Evolutionary conservation across 2,113 vertebrate species (phyloP), one percentile per base, ranked within the genome.

Genomic region (Pterocles gutturalis): DNA sequence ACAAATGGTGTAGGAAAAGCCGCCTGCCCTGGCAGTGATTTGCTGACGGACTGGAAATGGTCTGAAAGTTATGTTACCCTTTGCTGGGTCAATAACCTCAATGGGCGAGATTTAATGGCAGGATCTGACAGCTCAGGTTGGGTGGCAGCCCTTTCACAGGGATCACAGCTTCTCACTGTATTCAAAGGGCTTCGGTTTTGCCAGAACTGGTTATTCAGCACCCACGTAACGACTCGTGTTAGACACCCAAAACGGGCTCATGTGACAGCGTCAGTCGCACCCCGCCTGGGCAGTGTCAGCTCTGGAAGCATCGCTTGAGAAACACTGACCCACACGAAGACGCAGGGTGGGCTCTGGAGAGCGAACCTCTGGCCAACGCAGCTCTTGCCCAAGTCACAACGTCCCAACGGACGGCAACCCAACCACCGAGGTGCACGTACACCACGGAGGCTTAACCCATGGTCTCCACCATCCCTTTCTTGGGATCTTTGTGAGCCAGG

Each of bases 21-120:
- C 3, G 45, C 69, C 72, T 64, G 61, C 48, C 45, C 77, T 87
- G 45, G 53, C 41, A 75, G 82, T n/a, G 83, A 90, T 83, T 89
- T 91, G 79, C 61, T 75, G 90, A 53, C 41, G 72, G 67, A 83
- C 92, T 96, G 93, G 60, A 97, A 97, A 92, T 41, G 75, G 88
- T 95, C 64, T 91, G 86, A 85, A 94, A 96, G 93, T 93, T 89
- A 46, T 93, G 89, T 89, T 93, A 94, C 80, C 90, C 86, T 94
- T 77, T 95, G 84, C 94, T 84, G 81, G 95, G 94, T 94, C 94
- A 96, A 24, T 70, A 83, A 87, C 73, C 58, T 87, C 93, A 76
- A 70, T 38, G 1, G 14, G 87, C 0, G 12, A 93, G 89, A 90
- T 90, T 95, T 93, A 90, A 90, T 13, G 72, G 89, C 70, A 61